Conservation (phyloP, 2,797 vertebrate species). For the Scolopax bukidnonensis region DNA sequence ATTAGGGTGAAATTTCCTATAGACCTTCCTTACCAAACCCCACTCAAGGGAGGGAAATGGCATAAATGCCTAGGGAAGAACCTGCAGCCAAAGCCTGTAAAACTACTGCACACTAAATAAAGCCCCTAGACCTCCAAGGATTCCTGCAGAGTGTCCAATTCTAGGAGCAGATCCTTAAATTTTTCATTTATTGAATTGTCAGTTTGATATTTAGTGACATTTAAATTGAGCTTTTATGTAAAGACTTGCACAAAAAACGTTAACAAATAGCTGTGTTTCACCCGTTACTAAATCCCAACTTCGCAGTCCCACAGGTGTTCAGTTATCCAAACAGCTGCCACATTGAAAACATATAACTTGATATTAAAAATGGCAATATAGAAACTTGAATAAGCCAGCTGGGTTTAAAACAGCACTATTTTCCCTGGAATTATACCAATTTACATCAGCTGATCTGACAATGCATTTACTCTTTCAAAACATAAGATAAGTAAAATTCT, state of each 20-base stretch:
- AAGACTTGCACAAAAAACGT: too few species aligned
- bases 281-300: background rate
- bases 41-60: background rate
- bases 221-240: background rate
- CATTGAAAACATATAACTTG: fast-evolving
- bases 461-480: background rate
- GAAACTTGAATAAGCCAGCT: background rate
- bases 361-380: background rate
- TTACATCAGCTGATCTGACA: background rate
- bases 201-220: background rate
- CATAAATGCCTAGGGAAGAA: background rate
- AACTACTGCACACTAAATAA: background rate
- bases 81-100: background rate
- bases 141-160: background rate
- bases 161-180: background rate
- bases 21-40: background rate
- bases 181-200: background rate
- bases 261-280: background rate
- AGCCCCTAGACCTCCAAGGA: background rate
- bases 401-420: background rate
- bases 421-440: background rate
- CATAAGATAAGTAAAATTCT: background rate
- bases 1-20: background rate
- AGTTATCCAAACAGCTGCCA: background rate
- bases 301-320: fast-evolving